Evolutionary conservation across 2,797 vertebrate species (phyloP), one percentile per base, ranked within the genome.

Genomic region (Parauchenoglanis ngamensis): DNA sequence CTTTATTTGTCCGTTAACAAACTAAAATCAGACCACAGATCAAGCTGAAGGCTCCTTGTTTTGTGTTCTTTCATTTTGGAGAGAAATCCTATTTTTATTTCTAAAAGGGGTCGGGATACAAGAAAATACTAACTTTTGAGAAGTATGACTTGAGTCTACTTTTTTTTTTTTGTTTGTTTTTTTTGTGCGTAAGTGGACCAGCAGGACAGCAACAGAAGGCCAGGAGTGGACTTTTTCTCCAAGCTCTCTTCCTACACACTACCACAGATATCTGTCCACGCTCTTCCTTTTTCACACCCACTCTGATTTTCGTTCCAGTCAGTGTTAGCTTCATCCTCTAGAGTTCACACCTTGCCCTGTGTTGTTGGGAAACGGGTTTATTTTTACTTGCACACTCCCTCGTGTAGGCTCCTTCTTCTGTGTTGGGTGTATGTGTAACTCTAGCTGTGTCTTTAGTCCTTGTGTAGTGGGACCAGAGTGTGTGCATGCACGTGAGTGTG

Each of bases 381-480:
- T 56, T 75, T 80, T 72, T 67, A 65, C 68, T 85, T 52, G 15
- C 49, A 35, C 68, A 15, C 57, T 65, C 61, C 61, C 12, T 68
- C 70, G 7, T 52, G n/a, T 67, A 12, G 44, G 40, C 68, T 72
- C 5, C 1, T 28, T 63, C 73, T 56, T 86, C 68, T 83, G 12
- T 25, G 46, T 85, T 86, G 40, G 86, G 23, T 78, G 21, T 83
- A 12, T 83, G 76, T 56, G 31, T 72, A 70, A 85, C 80, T 52
- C 65, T 46, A 67, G 40, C 6, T 31, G 56, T n/a, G 49, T 73
- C 52, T 63, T 8, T 59, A 13, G 77, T 87, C 87, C 46, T 78
- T 88, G 86, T 87, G 83, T 91, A 31, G 57, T 79, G 87, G 87
- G 87, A 89, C 86, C 84, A 85, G 52, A 83, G 52, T 83, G 11